Evolutionary conservation across 2,797 vertebrate species (phyloP), one percentile per base, ranked within the genome.

Genomic region (Iguana delicatissima): DNA sequence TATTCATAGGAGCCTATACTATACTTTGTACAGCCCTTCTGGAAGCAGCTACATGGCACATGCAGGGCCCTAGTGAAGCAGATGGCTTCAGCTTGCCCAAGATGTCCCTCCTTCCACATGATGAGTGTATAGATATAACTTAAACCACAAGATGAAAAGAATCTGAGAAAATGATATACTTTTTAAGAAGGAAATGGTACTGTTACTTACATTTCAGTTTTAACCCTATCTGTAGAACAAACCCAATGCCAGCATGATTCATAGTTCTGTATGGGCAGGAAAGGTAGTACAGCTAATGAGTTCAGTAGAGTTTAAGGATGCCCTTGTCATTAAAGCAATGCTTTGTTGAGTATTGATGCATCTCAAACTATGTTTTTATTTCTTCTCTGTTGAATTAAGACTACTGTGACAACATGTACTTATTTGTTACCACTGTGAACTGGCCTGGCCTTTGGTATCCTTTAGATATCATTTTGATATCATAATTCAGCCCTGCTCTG

Each of bases 301-400:
- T 93, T 87, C 26, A 88, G 0, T 0, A 79, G 29, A 9, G 79
- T 46, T 90, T 88, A 10, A 67, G 42, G 13, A 84, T 84, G 24
- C 38, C 62, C 38, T 26, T 67, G 46, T 38, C 57, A 57, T 35
- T 86, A 90, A 80, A 46, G 9, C 50, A 10, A 52, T 80, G 55
- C 20, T 6, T 80, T 83, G 32, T 29, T 80, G 16, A 92, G 69
- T 73, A 90, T 64, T 3, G 2, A 6, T 81, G 79, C 89, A 91
- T 35, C 42, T 79, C 18, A 87, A 67, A 84, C 24, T 8, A 24
- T 38, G 38, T 42, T 84, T 67, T 77, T 29, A 50, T 67, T 50
- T 50, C 59, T 35, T 12, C 29, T 8, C 12, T 38, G 2, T 16
- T 16, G 20, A 52, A 80, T 87, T 46, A 79, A 2, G 35, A 64